These are phyloP conservation scores for Hippocampus abdominalis DNA, from an alignment of 2,113 vertebrate species.

Conservation along the genomic window DNA sequence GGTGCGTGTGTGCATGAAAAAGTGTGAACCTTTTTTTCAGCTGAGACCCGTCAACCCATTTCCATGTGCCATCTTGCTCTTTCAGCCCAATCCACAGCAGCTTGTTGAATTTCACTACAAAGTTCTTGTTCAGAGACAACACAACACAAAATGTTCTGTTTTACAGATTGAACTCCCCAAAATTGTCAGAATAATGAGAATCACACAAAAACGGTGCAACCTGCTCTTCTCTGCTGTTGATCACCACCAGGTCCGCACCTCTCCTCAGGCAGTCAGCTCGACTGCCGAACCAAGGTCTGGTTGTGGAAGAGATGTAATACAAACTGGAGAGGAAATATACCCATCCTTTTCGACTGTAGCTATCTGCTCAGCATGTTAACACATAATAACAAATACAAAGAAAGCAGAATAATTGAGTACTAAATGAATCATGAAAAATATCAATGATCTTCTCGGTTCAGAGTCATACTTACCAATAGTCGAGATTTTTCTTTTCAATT, in stretches of 20 bases:
- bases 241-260: slow-evolving; percentile 33
- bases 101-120: slow-evolving; percentile 2
- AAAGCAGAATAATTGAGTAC: background rate
- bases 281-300: slow-evolving; percentile 22
- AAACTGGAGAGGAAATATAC: slow-evolving; percentile 4
- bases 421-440: background rate
- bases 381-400: background rate
- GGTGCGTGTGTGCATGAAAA: background rate
- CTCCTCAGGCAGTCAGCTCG: slow-evolving; percentile 17
- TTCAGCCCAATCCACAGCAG: slow-evolving; percentile 10
- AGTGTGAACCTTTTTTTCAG: slow-evolving; percentile 12
- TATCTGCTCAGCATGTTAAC: background rate
- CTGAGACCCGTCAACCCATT: slow-evolving; percentile 11
- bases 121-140: background rate
- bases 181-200: background rate
- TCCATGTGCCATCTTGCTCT: background rate
- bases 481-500: slow-evolving; percentile 1
- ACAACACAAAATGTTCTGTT: background rate
- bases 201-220: slow-evolving; percentile 10
- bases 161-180: background rate
- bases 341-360: slow-evolving; percentile 13
- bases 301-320: slow-evolving; percentile 21
- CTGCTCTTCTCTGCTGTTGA: slow-evolving; percentile 42
- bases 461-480: slow-evolving; percentile 15
- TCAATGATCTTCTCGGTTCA: background rate